Evolutionary conservation across 30 jellyfish, hydroid and myxozoan species (phyloP), one percentile per base, ranked within the genome.

Genomic region (Nemopilema nomurai): DNA sequence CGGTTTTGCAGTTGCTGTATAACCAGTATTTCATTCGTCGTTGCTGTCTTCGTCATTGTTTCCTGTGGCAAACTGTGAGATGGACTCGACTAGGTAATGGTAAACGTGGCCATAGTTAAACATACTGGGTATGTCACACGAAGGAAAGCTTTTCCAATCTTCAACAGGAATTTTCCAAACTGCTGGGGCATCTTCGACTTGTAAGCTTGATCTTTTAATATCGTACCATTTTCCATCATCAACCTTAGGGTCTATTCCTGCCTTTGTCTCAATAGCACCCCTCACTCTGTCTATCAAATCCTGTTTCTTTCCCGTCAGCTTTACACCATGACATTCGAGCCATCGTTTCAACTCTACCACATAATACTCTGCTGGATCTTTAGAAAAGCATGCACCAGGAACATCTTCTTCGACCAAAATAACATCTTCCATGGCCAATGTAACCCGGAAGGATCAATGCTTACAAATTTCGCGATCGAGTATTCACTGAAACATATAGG

Each of bases 171-270:
- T 67, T 19, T 71, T 20, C 63, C 27, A 7, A 68, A 23, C 74
- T 81, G 73, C 52, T 67, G 87, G 18, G 62, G 78, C 49, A 57
- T 25, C 28, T n/a, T 63, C 31, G 77, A 22, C 49, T 68, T 81
- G 62, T 67, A 28, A 29, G 74, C 81, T 21, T 62, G 25, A 21
- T 30, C 79, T 21, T 78, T 86, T 86, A 22, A 77, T 18, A 22
- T 75, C 90, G 76, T 86, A 66, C 95, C 90, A 63, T 57, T 77
- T 74, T 62, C 91, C 95, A 27, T 76, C 91, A 33, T 86, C 91
- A 23, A 78, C 71, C 51, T 77, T 76, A 13, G 91, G 85, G 81
- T 86, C 90, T 24, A 77, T 70, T 16, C 69, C 69, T 67, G 31
- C 51, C 50, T 76, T 78, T 51, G 79, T 67, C 24, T 66, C 28